phyloP scores from a whole-genome alignment of 35 echinoderm and acorn worm genomes.

The Apostichopus parvimensis region DNA sequence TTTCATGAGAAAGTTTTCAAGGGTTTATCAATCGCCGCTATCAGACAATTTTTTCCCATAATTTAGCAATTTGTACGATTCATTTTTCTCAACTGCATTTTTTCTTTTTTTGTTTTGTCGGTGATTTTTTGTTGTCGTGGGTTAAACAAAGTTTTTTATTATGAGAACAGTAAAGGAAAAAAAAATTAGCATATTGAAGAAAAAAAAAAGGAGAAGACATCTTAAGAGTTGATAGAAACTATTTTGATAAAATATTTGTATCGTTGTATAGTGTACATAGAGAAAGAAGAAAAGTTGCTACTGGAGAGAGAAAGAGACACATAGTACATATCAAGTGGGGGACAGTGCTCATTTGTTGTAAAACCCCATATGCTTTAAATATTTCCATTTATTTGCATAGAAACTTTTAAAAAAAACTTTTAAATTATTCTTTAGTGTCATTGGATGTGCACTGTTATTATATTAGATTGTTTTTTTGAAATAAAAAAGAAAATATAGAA shows the following conservation, averaged over 20 bases:
- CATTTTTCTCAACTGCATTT: neutral
- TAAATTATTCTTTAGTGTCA: slow-evolving; percentile 39
- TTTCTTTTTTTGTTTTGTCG: neutral
- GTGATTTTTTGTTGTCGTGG: neutral
- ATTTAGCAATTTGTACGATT: neutral
- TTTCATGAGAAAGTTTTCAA: neutral
- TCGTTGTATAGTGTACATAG: slow-evolving; percentile 34
- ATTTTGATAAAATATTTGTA: slow-evolving; percentile 45
- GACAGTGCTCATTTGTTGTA: neutral
- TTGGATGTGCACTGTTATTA: neutral
- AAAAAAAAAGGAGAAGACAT: neutral
- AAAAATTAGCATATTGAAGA: slow-evolving; percentile 4
- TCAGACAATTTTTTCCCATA: neutral
- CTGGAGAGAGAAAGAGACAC: neutral
- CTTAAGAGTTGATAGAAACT: slow-evolving; percentile 16
- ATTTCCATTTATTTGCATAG: slow-evolving; percentile 20
- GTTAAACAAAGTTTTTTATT: neutral
- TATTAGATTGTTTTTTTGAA: slow-evolving; percentile 20
- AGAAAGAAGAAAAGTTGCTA: neutral
- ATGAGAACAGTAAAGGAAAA: slow-evolving; percentile 18
- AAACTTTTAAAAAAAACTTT: neutral
- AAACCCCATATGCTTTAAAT: neutral
- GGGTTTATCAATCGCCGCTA: neutral
- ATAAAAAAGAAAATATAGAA: slow-evolving; percentile 1
- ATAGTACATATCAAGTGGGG: neutral